Base-by-base conservation (phyloP, 2,888 invertebrate genomes). In the Troides oblongomaculatus region DNA sequence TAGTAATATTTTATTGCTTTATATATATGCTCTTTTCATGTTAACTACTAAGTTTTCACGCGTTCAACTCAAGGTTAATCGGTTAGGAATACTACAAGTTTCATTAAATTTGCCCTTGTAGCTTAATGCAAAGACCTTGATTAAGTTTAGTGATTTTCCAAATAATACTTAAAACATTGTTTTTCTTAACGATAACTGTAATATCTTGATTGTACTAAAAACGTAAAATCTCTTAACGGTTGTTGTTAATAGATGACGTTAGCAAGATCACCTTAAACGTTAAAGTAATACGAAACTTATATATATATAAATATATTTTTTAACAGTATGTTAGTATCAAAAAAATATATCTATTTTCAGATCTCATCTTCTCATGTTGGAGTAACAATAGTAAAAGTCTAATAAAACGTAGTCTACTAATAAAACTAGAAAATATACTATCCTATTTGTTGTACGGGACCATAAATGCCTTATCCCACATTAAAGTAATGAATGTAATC, bases 401-500 rank as follows among this genome's bases (percentile, higher is more conserved):
- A 53, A 53, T 53, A 53, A 57, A 64, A 64, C 36, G 17, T n/a
- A 53, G 8, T 57, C 61, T 3, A 53, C n/a, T 53, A 53, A 53
- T 53, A 53, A 53, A 53, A 43, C 43, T 21, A n/a, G n/a, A 23
- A 23, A 58, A 58, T 23, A 58, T 58, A 58, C 14, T 58, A 23
- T 58, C 57, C 57, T 23, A n/a, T 64, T 68, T 36, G 50, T 56
- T 63, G 39, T 39, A 68, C 46, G 21, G 53, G 53, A 43, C 61
- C 21, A 64, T 65, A 66, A 66, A 69, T 69, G 43, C 36, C 57
- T 36, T 56, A 30, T 18, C 23, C 30, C 66, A 10, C 62, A 64
- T 65, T 69, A 69, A 25, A 65, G 21, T 69, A 65, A 69, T 65
- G 39, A n/a, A 21, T 21, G 57, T 65, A 36, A 43, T 64, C 56